Evolutionary conservation across 1,140 invertebrate genomes (phyloP).

Genomic region (Drosophila persimilis): DNA sequence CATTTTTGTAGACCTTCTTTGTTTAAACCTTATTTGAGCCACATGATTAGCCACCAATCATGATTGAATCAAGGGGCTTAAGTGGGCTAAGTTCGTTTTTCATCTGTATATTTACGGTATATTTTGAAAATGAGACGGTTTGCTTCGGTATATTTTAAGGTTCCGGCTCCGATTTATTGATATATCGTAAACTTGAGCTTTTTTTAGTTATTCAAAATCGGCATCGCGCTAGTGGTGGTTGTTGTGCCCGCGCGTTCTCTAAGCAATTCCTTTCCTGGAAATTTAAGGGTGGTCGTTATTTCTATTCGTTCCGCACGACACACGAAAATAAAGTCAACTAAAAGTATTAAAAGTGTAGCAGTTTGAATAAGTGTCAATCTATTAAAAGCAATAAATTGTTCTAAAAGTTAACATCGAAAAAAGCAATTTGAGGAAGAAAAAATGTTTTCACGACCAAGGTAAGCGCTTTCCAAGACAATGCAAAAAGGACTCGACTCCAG

Average conservation of each 20-base stretch:
- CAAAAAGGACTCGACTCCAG: conserved; percentile 5
- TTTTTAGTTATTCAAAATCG: no score
- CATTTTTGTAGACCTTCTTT: no score
- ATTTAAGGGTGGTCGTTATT: conserved; percentile 4
- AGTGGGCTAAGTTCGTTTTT: no score
- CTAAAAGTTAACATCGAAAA: conserved; percentile 27
- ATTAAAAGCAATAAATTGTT: conserved; percentile 11
- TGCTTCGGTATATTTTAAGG: no score
- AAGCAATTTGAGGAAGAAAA: conserved; percentile 56
- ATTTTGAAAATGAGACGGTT: no score
- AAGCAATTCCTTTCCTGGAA: conserved; percentile 22
- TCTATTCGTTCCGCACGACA: not conserved
- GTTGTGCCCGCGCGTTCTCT: conserved; percentile 2
- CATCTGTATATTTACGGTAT: no score
- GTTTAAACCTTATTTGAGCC: no score
- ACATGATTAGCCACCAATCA: no score
- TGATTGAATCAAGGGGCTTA: no score
- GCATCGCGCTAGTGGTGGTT: no score
- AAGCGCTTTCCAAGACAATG: conserved; percentile 29
- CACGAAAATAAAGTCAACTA: conserved; percentile 6
- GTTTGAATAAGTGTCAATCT: conserved; percentile 30
- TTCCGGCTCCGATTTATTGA: no score
- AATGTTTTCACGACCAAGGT: conserved; percentile 78
- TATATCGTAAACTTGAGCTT: no score
- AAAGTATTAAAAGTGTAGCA: conserved; percentile 51